Evolutionary conservation across 1,140 invertebrate genomes (phyloP).

Genomic region (Trissolcus basalis): DNA sequence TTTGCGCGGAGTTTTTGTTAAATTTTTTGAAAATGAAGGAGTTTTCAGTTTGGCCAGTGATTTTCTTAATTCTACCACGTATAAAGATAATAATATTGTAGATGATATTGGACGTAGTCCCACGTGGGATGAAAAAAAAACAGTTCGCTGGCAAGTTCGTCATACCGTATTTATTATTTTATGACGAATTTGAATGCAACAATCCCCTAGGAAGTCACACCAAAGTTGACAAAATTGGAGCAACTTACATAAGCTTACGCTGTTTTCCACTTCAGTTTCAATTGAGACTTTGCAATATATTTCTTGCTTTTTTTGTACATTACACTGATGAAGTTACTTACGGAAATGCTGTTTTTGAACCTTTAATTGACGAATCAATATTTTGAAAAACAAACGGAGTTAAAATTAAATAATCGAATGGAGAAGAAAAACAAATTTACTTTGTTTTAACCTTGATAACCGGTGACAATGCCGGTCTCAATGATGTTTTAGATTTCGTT

Average conservation of each 20-base stretch:
- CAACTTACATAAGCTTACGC: constrained; percentile 50
- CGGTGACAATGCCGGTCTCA: constrained; percentile 48
- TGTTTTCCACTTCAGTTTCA: constrained; percentile 54
- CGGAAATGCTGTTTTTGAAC: constrained; percentile 33
- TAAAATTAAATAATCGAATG: constrained; percentile 18
- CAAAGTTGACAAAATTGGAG: constrained; percentile 55
- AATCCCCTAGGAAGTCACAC: constrained; percentile 58
- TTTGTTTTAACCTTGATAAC: constrained; percentile 40
- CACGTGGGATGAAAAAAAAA: constrained; percentile 35
- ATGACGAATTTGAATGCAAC: constrained; percentile 59
- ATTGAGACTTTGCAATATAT: constrained; percentile 53
- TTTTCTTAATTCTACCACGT: not conserved
- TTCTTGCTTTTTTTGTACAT: constrained; percentile 53
- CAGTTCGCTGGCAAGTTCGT: constrained; percentile 34
- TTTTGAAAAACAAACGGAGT: constrained; percentile 38
- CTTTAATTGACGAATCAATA: constrained; percentile 34
- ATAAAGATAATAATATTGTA: constrained; percentile 13
- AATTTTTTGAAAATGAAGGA: constrained; percentile 24
- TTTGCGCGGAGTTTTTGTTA: constrained; percentile 25
- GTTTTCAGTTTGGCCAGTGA: constrained; percentile 6
- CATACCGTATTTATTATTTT: constrained; percentile 51
- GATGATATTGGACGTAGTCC: constrained; percentile 31
- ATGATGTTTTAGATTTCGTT: constrained; percentile 39
- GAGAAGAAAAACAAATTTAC: constrained; percentile 29
- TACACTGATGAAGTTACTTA: constrained; percentile 41